Evolutionary conservation across 2,113 vertebrate species (phyloP), one percentile per base, ranked within the genome.

Genomic region (Lethenteron camtschaticum): DNA sequence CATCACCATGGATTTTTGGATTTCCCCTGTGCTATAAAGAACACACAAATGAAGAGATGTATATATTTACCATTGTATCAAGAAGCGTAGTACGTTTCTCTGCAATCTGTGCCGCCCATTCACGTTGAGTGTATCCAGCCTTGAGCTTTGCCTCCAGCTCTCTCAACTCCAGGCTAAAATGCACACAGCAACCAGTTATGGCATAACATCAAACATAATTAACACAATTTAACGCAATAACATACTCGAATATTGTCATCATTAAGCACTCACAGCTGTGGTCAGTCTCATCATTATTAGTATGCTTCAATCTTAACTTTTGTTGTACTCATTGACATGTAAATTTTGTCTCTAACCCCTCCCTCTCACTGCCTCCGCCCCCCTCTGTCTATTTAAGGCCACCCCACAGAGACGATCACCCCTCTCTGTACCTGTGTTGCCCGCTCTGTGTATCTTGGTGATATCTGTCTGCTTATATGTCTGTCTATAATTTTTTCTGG

Each of bases 131-230:
- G 70, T 94, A 94, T 1, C 87, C 90, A 14, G 80, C 79, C 73
- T 81, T 84, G 68, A 96, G 80, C 75, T 92, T 91, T 55, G 76
- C 77, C 78, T 92, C 86, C 77, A 99, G 68, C 70, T 96, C 88
- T 70, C 83, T 81, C 72, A 99, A 82, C 76, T 96, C 91, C 71
- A 80, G 10, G 74, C 91, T 97, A 70, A 71, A 24, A 68, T 71
- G 14, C 9, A 56, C 41, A 71, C 57, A 66, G 12, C 56, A 41
- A 68, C 20, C 63, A 68, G n/a, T 24, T 10, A 68, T 41, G 41
- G 41, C 41, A 41, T 41, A 7, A 41, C 41, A 41, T 41, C 58
- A 71, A 68, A 20, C 13, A 63, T 56, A 56, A 59, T 9, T 71
- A 60, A 71, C 56, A 70, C 59, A 3, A 71, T 14, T 12, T 9